Conservation (phyloP, 2,888 invertebrate genomes). For the Graphium colonna region DNA sequence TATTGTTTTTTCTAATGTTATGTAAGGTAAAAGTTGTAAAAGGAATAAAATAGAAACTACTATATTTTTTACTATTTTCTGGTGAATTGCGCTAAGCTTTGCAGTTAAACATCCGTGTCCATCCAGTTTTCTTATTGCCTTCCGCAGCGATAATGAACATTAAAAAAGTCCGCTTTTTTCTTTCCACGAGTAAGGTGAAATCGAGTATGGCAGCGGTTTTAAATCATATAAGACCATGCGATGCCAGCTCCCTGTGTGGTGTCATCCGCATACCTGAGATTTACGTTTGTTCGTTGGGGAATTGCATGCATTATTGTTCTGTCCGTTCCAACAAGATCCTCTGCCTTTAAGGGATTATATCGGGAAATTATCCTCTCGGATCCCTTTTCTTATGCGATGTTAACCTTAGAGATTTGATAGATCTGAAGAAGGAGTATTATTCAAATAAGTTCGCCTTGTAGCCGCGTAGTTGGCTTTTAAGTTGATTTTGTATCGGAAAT, state of each 20-base stretch:
- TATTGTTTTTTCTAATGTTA: no score
- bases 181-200: background rate
- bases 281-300: constrained; percentile 14
- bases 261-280: constrained; percentile 19
- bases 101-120: no score
- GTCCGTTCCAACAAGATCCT: constrained; percentile 11
- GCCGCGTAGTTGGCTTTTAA: no score
- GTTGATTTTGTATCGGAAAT: background rate
- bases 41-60: no score
- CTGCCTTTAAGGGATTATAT: constrained; percentile 19
- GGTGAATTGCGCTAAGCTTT: no score
- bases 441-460: background rate
- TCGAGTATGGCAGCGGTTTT: background rate
- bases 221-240: constrained; percentile 14
- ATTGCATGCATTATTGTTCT: constrained; percentile 22
- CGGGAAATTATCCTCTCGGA: constrained; percentile 11
- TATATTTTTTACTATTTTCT: no score
- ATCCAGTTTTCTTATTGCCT: background rate
- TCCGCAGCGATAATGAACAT: background rate
- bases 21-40: no score
- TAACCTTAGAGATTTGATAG: background rate
- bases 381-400: background rate
- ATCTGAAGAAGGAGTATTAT: background rate
- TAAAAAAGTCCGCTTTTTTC: background rate
- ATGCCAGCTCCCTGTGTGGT: constrained; percentile 1